phyloP scores from a whole-genome alignment of 2,113 vertebrate species.

The Archocentrus centrarchus region DNA sequence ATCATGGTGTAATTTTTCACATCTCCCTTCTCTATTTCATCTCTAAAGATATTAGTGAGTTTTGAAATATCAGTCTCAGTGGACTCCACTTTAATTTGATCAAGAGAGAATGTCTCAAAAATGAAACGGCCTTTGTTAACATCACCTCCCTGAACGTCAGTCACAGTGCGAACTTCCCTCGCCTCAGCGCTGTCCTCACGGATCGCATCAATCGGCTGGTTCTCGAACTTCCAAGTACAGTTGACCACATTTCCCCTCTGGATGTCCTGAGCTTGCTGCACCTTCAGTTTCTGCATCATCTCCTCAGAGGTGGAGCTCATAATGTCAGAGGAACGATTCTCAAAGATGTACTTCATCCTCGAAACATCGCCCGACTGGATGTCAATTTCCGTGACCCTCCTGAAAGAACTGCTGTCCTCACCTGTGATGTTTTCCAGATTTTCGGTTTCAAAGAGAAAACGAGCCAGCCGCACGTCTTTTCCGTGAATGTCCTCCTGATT shows the following conservation, averaged over 20 bases:
- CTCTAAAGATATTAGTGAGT: slow-evolving; percentile 75
- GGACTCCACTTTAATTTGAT: slow-evolving; percentile 87
- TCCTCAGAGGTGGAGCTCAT: slow-evolving; percentile 87
- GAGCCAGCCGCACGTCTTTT: slow-evolving; percentile 86
- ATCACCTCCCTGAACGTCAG: slow-evolving; percentile 87
- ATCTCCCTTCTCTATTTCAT: slow-evolving; percentile 85
- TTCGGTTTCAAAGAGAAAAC: slow-evolving; percentile 92
- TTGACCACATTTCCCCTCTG: slow-evolving; percentile 88
- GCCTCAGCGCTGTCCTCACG: slow-evolving; percentile 71
- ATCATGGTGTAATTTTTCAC: slow-evolving; percentile 93
- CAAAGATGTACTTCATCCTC: slow-evolving; percentile 89
- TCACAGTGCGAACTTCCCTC: slow-evolving; percentile 80
- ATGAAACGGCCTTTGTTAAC: slow-evolving; percentile 89
- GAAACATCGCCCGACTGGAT: slow-evolving; percentile 90
- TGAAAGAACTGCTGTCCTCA: slow-evolving; percentile 82
- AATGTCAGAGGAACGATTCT: slow-evolving; percentile 88
- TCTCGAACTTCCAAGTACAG: slow-evolving; percentile 91
- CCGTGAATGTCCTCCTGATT: slow-evolving; percentile 88
- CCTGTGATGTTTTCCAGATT: slow-evolving; percentile 88
- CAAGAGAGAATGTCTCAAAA: slow-evolving; percentile 91
- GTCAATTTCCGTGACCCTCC: slow-evolving; percentile 83
- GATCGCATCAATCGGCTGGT: slow-evolving; percentile 87
- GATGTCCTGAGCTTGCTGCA: slow-evolving; percentile 86
- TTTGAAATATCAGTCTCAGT: slow-evolving; percentile 72
- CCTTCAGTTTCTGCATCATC: slow-evolving; percentile 86